A percentile compares a stretch with the other conserved stretches of the same genome.
Evolutionary conservation across 2,113 vertebrate species (phyloP).

Genomic region (Steatornis caripensis): DNA sequence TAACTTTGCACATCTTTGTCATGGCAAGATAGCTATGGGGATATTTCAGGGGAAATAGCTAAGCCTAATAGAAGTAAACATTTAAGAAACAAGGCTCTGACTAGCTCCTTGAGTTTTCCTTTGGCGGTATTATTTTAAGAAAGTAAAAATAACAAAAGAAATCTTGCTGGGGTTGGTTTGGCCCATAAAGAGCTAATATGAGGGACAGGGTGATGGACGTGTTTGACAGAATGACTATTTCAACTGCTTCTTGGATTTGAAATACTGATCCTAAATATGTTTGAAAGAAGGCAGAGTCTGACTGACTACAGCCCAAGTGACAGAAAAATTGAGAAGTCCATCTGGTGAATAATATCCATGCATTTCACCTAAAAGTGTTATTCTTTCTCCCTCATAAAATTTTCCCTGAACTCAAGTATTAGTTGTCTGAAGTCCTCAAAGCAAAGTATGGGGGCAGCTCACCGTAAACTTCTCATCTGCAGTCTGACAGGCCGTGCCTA

Average conservation of each 20-base stretch:
- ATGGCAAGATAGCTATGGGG: neutral
- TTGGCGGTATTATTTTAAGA: neutral
- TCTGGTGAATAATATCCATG: neutral
- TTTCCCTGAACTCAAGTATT: neutral
- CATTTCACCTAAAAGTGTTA: neutral
- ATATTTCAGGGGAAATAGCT: neutral
- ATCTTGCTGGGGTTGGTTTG: neutral
- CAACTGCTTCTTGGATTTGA: neutral
- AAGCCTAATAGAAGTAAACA: neutral
- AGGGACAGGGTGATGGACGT: neutral
- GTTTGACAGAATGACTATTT: neutral
- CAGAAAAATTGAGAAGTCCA: neutral
- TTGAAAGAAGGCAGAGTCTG: neutral
- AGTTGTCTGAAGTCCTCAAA: neutral
- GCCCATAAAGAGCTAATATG: neutral
- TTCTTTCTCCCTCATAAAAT: neutral
- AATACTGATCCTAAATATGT: neutral
- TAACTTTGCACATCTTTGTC: neutral
- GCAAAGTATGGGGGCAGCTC: neutral
- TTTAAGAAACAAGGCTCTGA: neutral
- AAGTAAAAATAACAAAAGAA: neutral
- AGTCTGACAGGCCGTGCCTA: neutral
- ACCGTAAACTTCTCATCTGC: neutral
- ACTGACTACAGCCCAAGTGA: neutral
- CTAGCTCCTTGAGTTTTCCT: neutral